Percentiles rank a stretch among this genome's conserved stretches.
Evolutionary conservation across 2,113 vertebrate species (phyloP).

Genomic region (Oncorhynchus gorbuscha): DNA sequence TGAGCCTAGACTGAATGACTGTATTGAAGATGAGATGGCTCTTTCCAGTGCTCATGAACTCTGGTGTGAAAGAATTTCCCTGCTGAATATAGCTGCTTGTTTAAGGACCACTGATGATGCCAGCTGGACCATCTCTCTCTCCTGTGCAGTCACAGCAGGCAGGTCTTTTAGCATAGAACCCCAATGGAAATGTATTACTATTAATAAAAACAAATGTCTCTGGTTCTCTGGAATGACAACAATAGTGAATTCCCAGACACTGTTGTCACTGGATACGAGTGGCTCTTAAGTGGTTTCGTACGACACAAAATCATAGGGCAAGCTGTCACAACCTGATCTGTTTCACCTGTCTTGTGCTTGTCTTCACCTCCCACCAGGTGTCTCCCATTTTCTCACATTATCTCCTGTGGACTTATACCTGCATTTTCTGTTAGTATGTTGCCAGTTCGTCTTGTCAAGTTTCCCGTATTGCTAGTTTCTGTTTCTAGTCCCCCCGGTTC

Average conservation of each 20-base stretch:
- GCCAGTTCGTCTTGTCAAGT: too few relatives aligned
- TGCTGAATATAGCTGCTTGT: slow-evolving; percentile 16
- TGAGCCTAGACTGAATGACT: slow-evolving; percentile 4
- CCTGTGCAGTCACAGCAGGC: not conserved
- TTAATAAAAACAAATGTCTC: not conserved
- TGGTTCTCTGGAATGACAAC: not conserved
- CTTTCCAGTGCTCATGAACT: slow-evolving; percentile 21
- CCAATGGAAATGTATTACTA: not conserved
- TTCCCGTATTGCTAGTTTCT: too few relatives aligned
- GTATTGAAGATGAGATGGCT: slow-evolving; percentile 13
- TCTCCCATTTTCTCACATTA: too few relatives aligned
- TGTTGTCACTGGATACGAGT: not conserved
- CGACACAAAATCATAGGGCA: not conserved
- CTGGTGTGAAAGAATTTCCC: slow-evolving; percentile 16
- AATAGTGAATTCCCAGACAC: slow-evolving; percentile 1
- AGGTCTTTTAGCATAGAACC: not conserved
- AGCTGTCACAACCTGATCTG: too few relatives aligned
- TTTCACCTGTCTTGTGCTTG: too few relatives aligned
- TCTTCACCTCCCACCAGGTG: too few relatives aligned
- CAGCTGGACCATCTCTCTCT: slow-evolving; percentile 11
- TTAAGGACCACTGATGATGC: slow-evolving; percentile 16
- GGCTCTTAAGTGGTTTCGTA: not conserved
- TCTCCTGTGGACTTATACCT: too few relatives aligned
- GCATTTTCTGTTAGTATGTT: too few relatives aligned
- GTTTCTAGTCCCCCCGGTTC: too few relatives aligned